Conservation (phyloP, 2,113 vertebrate genomes). For the Carassius auratus region DNA sequence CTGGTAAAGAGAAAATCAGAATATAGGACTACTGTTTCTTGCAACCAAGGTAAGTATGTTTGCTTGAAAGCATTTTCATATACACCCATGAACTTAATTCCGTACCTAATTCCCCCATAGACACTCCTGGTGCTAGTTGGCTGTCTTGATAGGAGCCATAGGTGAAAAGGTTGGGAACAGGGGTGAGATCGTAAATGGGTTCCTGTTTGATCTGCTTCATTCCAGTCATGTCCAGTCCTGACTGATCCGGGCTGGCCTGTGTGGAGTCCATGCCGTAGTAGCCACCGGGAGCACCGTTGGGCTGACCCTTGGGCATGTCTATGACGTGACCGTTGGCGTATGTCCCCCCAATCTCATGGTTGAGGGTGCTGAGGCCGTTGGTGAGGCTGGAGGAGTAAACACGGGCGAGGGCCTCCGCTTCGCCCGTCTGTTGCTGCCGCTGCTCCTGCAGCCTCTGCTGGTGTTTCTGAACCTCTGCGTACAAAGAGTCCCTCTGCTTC, state of each 20-base stretch:
- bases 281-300: constrained; percentile 69
- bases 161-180: constrained; percentile 96
- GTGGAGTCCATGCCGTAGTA: constrained; percentile 95
- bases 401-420: constrained; percentile 91
- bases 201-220: constrained; percentile 99
- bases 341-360: constrained; percentile 85
- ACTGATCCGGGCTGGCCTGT: constrained; percentile 96
- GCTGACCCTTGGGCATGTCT: constrained; percentile 90
- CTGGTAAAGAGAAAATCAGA: constrained; percentile 66
- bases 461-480: constrained; percentile 98
- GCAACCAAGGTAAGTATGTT: background rate
- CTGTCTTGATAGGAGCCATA: constrained; percentile 94
- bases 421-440: constrained; percentile 91
- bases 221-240: constrained; percentile 96
- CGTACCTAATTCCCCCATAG: constrained; percentile 94
- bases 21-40: background rate
- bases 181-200: constrained; percentile 97
- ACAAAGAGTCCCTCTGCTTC: constrained; percentile 97
- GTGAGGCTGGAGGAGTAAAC: constrained; percentile 91
- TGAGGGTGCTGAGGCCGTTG: constrained; percentile 87
- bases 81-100: background rate
- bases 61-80: background rate
- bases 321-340: constrained; percentile 93
- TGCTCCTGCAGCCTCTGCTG: constrained; percentile 92
- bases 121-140: constrained; percentile 87